Evolutionary conservation across 2,797 vertebrate species (phyloP), one percentile per base, ranked within the genome.

Genomic region (Rhabdophis nuchalis): DNA sequence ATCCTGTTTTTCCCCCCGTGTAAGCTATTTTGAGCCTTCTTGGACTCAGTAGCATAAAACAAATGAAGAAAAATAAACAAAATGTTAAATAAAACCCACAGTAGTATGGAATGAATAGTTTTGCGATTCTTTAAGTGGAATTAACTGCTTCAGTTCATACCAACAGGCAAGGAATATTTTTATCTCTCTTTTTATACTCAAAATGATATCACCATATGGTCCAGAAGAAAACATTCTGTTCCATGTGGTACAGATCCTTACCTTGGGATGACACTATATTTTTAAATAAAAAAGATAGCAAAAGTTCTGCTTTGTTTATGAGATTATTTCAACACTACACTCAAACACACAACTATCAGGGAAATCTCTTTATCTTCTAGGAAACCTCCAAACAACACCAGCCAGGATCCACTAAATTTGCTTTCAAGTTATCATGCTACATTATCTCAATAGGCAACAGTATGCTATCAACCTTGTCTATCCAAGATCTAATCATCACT

Each of bases 371-470:
- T 61, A 4, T 50, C 68, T 54, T 53, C 64, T 29, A 12, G 89
- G 86, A 87, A 88, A 50, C 16, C 29, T 53, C n/a, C 46, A 20
- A 54, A 23, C 16, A 53, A 60, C 56, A 60, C n/a, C 87, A 93
- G 56, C 54, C 54, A 87, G 27, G 54, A 25, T 25, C 89, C 56
- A 88, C 36, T 82, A 54, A 87, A 61, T 53, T 87, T 64, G n/a
- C 85, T 90, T 90, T 93, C 77, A 90, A 88, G 16, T 61, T 57
- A 77, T 85, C 64, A 89, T 88, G 16, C 64, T 57, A 82, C 41
- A 82, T 92, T 90, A 82, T 90, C 61, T 88, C 64, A 54, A 72
- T 88, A 86, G 32, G 36, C 32, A 46, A 77, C 36, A 77, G 77
- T 82, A 64, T 54, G 32, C 61, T 85, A 85, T 82, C 86, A 88